These are phyloP conservation scores for Crax fasciolata DNA, from an alignment of 2,797 vertebrate genomes.

Conservation along the genomic window DNA sequence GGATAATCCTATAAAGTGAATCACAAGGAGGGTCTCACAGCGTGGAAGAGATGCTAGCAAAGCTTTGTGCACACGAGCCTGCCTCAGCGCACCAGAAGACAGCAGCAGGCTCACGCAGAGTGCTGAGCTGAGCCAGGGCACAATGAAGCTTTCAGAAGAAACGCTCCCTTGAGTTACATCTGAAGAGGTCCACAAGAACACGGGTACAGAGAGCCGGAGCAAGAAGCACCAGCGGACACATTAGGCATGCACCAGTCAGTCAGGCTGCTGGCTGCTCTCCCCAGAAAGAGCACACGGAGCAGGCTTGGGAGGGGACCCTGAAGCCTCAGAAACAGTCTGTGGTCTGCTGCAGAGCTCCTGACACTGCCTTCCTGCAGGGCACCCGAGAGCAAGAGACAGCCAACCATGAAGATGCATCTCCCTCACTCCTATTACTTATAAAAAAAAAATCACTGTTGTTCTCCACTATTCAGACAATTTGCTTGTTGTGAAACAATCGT, in stretches of 20 bases:
- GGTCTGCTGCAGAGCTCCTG: neutral
- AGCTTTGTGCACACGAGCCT: neutral
- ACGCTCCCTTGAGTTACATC: neutral
- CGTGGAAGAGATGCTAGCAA: neutral
- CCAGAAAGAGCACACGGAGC: neutral
- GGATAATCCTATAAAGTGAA: conserved; percentile 27
- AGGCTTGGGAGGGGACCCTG: neutral
- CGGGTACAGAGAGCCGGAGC: neutral
- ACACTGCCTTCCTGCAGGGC: neutral
- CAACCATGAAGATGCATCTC: neutral
- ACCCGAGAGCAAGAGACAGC: neutral
- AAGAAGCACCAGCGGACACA: neutral
- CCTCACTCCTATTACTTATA: neutral
- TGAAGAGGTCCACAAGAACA: neutral
- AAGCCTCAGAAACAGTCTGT: neutral
- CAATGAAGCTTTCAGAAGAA: neutral
- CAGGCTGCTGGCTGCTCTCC: neutral
- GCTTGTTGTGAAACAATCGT: neutral
- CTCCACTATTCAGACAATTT: neutral
- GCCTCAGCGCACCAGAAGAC: neutral
- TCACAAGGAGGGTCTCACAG: neutral
- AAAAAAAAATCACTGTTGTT: neutral
- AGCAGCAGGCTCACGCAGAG: neutral
- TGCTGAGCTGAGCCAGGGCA: neutral
- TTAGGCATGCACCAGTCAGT: neutral